phyloP scores from a whole-genome alignment of 2,797 vertebrate genomes.

The Pterois miles region DNA sequence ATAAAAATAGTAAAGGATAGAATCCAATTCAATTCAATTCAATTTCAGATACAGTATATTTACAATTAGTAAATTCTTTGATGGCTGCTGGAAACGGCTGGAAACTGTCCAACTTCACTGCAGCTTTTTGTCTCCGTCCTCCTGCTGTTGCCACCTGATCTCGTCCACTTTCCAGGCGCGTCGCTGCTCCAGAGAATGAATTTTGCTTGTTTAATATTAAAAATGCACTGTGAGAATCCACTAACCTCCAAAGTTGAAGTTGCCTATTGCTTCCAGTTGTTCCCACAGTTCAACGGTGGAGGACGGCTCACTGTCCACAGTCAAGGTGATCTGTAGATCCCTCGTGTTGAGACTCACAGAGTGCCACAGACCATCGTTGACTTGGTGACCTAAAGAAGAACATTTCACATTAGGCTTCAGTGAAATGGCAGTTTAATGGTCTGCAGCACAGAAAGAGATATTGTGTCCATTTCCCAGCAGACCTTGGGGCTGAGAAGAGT shows the following conservation, averaged over 20 bases:
- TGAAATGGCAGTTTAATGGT: not conserved
- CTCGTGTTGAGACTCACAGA: constrained; percentile 87
- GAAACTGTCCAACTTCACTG: too few species aligned
- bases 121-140: too few species aligned
- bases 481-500: not conserved
- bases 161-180: too few species aligned
- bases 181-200: not conserved
- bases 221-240: not conserved
- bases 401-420: not conserved
- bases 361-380: constrained; percentile 96
- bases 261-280: constrained; percentile 86
- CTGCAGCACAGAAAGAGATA: not conserved
- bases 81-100: too few species aligned
- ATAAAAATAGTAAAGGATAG: too few species aligned
- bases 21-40: too few species aligned
- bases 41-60: too few species aligned
- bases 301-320: constrained; percentile 86
- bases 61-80: too few species aligned
- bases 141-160: too few species aligned
- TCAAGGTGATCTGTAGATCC: constrained; percentile 87
- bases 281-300: constrained; percentile 83
- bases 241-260: constrained; percentile 94
- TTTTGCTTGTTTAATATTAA: not conserved
- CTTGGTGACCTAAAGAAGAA: constrained; percentile 82
- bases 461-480: not conserved